Evolutionary conservation across 2,797 vertebrate species (phyloP), one percentile per base, ranked within the genome.

Genomic region (Choloepus didactylus): DNA sequence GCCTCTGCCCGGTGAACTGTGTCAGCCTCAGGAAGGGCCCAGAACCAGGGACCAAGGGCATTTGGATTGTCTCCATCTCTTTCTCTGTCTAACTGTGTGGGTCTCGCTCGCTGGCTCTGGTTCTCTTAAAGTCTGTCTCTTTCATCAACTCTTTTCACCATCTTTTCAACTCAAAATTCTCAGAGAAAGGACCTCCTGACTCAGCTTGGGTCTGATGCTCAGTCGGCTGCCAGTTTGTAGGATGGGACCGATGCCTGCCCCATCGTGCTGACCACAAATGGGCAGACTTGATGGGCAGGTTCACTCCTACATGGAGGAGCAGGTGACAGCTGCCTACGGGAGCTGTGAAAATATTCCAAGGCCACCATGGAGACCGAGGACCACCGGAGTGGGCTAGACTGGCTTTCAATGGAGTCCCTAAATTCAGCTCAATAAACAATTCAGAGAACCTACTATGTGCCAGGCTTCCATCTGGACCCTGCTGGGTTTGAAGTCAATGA

Each of bases 141-240:
- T 64, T 59, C 38, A 8, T 27, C 19, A 5, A 41, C 44, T 91
- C n/a, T 79, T 86, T 23, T 25, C 25, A 18, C 15, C 38, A 44
- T n/a, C 35, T 56, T 54, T 75, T 82, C n/a, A 46, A 41, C 49
- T 76, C 49, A n/a, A 67, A 67, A 38, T 38, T 19, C 69, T 41
- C 7, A 23, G 27, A 84, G 46, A 84, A 92, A 31, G 69, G 35
- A 60, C 35, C 41, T 25, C 19, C 2, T 75, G 76, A 79, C 80
- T 82, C 64, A 19, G 6, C 29, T 51, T 86, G 73, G 51, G 25
- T 89, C 77, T 44, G 54, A 73, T 0, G 0, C 59, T 59, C 19
- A 14, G 0, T 0, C 25, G 54, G 18, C 25, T 38, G 38, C 18
- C 18, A 7, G 72, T 5, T 29, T 41, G 11, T 12, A 6, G 4